Evolutionary conservation across 2,888 invertebrate genomes (phyloP), one percentile per base, ranked within the genome.

Genomic region (Cinara cedri): DNA sequence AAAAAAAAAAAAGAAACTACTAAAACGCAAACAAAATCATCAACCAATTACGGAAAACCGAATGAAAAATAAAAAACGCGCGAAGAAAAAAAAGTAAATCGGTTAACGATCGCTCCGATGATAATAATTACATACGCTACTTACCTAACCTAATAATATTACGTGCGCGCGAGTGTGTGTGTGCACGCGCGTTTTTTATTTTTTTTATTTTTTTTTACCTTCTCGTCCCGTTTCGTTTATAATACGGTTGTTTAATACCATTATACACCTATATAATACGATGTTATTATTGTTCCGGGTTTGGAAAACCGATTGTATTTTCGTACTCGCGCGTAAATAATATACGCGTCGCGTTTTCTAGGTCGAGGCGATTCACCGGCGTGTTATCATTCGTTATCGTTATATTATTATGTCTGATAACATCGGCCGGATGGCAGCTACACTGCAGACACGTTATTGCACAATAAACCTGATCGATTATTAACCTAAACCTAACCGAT

Each of bases 201-300:
- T n/a, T 34, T 34, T 34, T 34, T 34, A 21, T 51, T 49, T 49
- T 13, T 19, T 49, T 62, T 49, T n/a, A n/a, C n/a, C n/a, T n/a
- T 51, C 72, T 21, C 62, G 34, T 54, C 44, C 24, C 44, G 51
- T 75, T 54, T 54, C 11, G 57, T 46, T 9, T 60, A 60, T 60
- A 16, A 60, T 26, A 60, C 24, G 57, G 24, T 72, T 60, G 34
- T 34, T 4, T 34, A 4, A 34, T 34, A 34, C n/a, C n/a, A n/a
- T 34, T 34, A 34, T 34, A 34, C 6, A 34, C 6, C 3, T 34
- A 34, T 34, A 34, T 34, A n/a, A n/a, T n/a, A n/a, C n/a, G n/a
- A n/a, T n/a, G n/a, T n/a, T n/a, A n/a, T 46, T 46, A 72, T 72
- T 71, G 71, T 71, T 71, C 16, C 44, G n/a, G 24, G 44, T 57